Conservation (phyloP, 1,140 invertebrate species). For the Halesus radiatus region DNA sequence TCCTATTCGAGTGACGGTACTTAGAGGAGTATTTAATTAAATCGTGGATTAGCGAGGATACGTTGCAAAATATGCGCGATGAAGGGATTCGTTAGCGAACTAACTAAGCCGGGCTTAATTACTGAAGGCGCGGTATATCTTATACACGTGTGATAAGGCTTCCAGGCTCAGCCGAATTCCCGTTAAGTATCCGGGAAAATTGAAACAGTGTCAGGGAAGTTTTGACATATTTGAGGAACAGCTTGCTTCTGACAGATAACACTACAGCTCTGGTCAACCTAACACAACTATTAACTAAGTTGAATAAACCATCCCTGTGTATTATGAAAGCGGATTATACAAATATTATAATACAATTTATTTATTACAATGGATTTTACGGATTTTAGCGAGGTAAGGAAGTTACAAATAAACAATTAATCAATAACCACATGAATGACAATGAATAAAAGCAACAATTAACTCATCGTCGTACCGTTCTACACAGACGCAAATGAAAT, state of each 20-base stretch:
- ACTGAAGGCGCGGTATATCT: neutral
- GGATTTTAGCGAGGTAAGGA: too few species aligned
- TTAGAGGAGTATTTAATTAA: neutral
- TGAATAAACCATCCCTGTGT: too few species aligned
- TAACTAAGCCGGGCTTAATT: slow-evolving; percentile 17
- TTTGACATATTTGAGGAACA: neutral
- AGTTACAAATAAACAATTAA: too few species aligned
- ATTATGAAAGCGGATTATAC: too few species aligned
- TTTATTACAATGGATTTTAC: too few species aligned
- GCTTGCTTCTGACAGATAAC: neutral
- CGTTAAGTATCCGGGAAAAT: slow-evolving; percentile 5
- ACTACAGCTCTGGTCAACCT: slow-evolving; percentile 6
- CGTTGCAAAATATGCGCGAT: slow-evolving; percentile 12
- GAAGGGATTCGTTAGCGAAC: neutral
- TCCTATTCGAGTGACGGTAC: neutral
- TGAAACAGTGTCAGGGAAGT: slow-evolving; percentile 12
- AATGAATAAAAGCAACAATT: too few species aligned
- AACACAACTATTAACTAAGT: too few species aligned
- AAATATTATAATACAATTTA: too few species aligned
- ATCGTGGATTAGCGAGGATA: slow-evolving; percentile 3
- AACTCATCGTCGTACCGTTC: too few species aligned
- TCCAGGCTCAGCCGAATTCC: neutral
- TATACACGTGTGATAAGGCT: slow-evolving; percentile 18
- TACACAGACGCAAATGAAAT: too few species aligned
- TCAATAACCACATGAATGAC: too few species aligned